Evolutionary conservation across 2,797 vertebrate species (phyloP).

Genomic region (Poecilia wingei): DNA sequence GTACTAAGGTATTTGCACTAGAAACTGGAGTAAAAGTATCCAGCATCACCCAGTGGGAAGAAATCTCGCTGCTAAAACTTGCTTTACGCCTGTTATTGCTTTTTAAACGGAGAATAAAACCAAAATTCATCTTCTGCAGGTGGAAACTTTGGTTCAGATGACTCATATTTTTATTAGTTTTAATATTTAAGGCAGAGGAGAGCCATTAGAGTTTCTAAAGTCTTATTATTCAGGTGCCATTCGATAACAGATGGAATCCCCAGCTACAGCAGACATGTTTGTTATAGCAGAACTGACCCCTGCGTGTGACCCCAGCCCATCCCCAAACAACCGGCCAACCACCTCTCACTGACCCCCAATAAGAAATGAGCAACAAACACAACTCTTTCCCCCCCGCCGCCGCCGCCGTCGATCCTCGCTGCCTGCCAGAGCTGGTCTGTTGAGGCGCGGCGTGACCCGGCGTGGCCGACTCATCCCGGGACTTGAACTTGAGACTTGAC

Average conservation of each 20-base stretch:
- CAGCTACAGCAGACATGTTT: conserved; percentile 43
- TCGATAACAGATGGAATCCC: conserved; percentile 39
- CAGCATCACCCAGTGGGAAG: neutral
- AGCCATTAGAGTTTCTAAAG: neutral
- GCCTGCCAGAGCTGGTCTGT: conserved; percentile 51
- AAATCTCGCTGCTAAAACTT: neutral
- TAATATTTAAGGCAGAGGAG: neutral
- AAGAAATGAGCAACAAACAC: conserved; percentile 68
- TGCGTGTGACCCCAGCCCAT: conserved; percentile 43
- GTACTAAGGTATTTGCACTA: too few species aligned
- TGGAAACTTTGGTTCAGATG: neutral
- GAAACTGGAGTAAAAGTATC: neutral
- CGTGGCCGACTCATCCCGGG: conserved; percentile 50
- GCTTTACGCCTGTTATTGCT: neutral
- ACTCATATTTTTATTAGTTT: neutral
- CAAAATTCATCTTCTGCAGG: neutral
- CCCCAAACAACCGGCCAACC: conserved; percentile 43
- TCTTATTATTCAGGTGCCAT: neutral
- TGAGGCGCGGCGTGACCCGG: conserved; percentile 44
- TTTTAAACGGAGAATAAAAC: neutral
- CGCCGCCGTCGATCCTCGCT: neutral
- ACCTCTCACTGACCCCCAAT: conserved; percentile 48
- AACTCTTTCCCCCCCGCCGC: neutral
- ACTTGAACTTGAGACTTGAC: conserved; percentile 85
- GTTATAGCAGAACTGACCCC: conserved; percentile 46